Percentiles rank a stretch among this genome's conserved stretches.
These are phyloP conservation scores for Limenitis camilla DNA, from an alignment of 2,888 invertebrate genomes.

Conservation along the genomic window DNA sequence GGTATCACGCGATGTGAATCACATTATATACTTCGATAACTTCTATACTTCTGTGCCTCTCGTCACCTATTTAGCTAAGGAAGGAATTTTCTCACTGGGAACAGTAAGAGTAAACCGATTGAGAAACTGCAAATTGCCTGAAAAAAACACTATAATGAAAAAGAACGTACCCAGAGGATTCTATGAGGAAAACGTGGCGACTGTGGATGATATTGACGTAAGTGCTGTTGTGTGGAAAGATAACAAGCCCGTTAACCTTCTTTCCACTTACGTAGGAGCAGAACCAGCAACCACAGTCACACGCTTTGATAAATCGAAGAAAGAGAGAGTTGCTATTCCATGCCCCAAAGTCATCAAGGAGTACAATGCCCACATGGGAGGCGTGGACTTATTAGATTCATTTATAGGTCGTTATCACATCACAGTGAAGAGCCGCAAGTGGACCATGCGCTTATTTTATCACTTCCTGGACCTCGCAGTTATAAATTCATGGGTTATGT, in stretches of 20 bases:
- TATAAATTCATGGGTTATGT: constrained; percentile 35
- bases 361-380: constrained; percentile 19
- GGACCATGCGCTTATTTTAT: constrained; percentile 35
- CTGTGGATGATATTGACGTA: constrained; percentile 31
- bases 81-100: constrained; percentile 17
- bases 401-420: constrained; percentile 33
- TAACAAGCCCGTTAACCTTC: constrained; percentile 37
- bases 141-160: constrained; percentile 32
- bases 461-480: constrained; percentile 33
- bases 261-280: constrained; percentile 39
- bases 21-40: constrained; percentile 31
- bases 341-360: constrained; percentile 29
- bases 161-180: constrained; percentile 32
- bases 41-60: constrained; percentile 27
- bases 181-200: constrained; percentile 32
- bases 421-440: constrained; percentile 34
- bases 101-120: constrained; percentile 28
- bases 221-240: constrained; percentile 44
- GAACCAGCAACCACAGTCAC: constrained; percentile 32
- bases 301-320: constrained; percentile 23
- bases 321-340: constrained; percentile 24
- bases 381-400: too few species aligned
- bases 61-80: constrained; percentile 5
- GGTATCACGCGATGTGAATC: constrained; percentile 32
- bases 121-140: constrained; percentile 32